Base-by-base conservation (phyloP, 2,888 invertebrate genomes). In the Drosophila subsilvestris region DNA sequence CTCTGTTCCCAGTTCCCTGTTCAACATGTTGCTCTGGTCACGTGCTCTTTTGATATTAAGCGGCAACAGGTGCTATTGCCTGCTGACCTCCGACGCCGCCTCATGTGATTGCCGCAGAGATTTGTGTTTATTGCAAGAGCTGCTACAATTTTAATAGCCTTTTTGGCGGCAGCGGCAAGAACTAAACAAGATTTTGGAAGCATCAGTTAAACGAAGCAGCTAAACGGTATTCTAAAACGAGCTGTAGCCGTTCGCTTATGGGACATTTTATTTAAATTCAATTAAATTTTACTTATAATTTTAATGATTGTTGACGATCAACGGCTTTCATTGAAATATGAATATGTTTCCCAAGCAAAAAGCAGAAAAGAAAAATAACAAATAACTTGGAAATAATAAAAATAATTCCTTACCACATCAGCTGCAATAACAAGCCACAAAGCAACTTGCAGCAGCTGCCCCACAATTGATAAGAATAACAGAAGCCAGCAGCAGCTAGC, bases 1-100 rank as follows among this genome's bases (percentile, higher is more conserved):
- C 14, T 10, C 37, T 1, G 43, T 5, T 45, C 1, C 17, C 4
- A 12, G 9, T 18, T 32, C 22, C n/a, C 2, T 1, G 6, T n/a
- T 44, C 76, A 81, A 66, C 65, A 75, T 77, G 79, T 65, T 63
- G 75, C 14, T 60, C 14, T 60, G 53, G 77, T 79, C 79, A 81
- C 81, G 81, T 81, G 79, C 76, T 66, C 63, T 44, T 80, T 82
- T 80, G 80, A 80, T 80, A 76, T 75, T 25, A 18, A 80, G 78
- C 82, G 71, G 59, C 70, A 76, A 62, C 80, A 82, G 82, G 74
- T 78, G 79, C 18, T 51, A 12, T 32, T 32, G 51, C 12, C 12
- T 62, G 47, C 53, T 48, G 32, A 5, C 32, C 32, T 12, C 32
- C 32, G 32, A 32, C 32, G 32, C 32, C 10, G 37, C 37, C 10